Evolutionary conservation across 1,140 invertebrate species (phyloP), one percentile per base, ranked within the genome.

Genomic region (Meloidogyne chitwoodi): DNA sequence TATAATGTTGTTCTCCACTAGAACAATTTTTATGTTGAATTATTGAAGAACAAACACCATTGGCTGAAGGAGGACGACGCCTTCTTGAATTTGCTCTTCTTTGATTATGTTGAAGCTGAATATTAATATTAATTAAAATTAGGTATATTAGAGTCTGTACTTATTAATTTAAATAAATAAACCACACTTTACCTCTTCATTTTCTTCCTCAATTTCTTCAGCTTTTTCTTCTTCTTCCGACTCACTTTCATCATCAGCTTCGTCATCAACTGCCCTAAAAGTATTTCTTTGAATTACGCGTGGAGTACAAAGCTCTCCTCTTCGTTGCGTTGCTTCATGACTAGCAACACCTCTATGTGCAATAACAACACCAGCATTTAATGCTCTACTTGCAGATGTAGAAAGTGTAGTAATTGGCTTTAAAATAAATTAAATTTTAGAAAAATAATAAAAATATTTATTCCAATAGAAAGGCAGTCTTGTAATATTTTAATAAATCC

Each of bases 241-340:
- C 6, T 73, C 71, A 73, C 71, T 73, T 22, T 61, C 71, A 61
- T 41, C 71, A 31, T 61, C 71, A 31, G 38, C 71, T 65, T 73
- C 71, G n/a, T 63, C 71, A 24, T 63, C 71, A 0, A 26, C 71
- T 29, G 24, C 56, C 41, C 24, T 22, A 56, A 56, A 44, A 61
- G 12, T 22, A 26, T n/a, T 41, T 48, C 19, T 73, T 63, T 73
- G 71, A 56, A 73, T 63, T 1, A 73, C 71, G 12, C 69, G 69
- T 29, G 69, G 69, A 27, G 71, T 73, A 34, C 22, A 67, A 19
- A 67, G n/a, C 26, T 67, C 48, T 22, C 48, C 64, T 38, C 64
- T 67, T 6, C 22, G 65, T 41, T 67, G 16, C 6, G 65, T 41
- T 41, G 29, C 22, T 41, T 34, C 61, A 31, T 38, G 61, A 11